phyloP scores from a whole-genome alignment of 1,140 invertebrate genomes.

The Colletes latitarsis region DNA sequence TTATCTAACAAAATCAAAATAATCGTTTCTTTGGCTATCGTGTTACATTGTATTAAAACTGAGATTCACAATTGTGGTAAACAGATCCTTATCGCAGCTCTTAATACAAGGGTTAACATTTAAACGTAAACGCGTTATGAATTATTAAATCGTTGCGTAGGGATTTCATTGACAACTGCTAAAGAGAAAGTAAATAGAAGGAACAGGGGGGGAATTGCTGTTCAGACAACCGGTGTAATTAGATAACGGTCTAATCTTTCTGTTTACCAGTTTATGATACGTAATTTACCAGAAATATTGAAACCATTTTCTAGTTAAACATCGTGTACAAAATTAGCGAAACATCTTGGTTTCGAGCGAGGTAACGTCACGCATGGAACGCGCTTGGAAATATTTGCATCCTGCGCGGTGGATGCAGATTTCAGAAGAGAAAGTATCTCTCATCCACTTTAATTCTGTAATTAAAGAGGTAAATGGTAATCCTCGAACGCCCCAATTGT shows the following conservation, averaged over 20 bases:
- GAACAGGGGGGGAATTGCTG: constrained; percentile 17
- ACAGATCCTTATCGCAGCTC: no score
- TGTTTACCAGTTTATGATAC: background rate
- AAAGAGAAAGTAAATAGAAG: constrained; percentile 1
- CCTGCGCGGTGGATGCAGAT: background rate
- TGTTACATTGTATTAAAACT: no score
- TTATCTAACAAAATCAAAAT: no score
- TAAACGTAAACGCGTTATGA: no score
- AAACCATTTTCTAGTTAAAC: no score
- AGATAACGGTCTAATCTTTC: constrained; percentile 10
- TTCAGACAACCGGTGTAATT: constrained; percentile 25
- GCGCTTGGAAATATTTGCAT: background rate
- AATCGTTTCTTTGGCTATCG: no score
- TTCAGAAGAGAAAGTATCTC: constrained; percentile 10
- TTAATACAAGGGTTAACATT: no score
- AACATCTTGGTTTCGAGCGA: background rate
- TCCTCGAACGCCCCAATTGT: constrained; percentile 42
- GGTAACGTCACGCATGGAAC: background rate
- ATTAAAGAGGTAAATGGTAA: constrained; percentile 53
- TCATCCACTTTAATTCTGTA: constrained; percentile 46
- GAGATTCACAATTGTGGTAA: no score
- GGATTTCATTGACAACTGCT: background rate
- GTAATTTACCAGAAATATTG: no score
- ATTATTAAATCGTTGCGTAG: background rate
- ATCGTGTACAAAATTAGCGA: background rate